Evolutionary conservation across 2,888 invertebrate species (phyloP).

Genomic region (Hesperia comma): DNA sequence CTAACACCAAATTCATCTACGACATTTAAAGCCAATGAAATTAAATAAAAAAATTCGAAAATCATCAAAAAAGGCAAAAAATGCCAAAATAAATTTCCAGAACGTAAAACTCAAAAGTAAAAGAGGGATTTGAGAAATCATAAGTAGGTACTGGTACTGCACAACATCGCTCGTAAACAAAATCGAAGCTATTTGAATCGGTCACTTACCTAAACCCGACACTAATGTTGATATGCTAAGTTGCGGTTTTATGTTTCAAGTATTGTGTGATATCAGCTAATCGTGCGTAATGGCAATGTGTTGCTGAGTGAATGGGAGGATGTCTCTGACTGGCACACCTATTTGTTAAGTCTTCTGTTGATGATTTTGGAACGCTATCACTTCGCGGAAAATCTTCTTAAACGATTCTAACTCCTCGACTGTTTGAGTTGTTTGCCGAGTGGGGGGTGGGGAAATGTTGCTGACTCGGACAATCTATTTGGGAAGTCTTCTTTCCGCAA

Average conservation of each 20-base stretch:
- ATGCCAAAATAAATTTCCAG: background rate
- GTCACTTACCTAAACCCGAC: conserved; percentile 36
- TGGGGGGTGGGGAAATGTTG: no score
- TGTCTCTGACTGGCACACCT: background rate
- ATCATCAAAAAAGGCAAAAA: background rate
- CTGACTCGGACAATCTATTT: no score
- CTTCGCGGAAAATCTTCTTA: no score
- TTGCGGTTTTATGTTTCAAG: conserved; percentile 33
- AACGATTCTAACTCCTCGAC: no score
- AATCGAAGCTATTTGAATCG: conserved; percentile 22
- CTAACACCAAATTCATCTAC: background rate
- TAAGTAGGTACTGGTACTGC: conserved; percentile 8
- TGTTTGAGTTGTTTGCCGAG: no score
- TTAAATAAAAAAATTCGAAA: background rate
- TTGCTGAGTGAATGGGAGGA: conserved; percentile 31
- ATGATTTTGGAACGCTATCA: background rate
- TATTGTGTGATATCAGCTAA: conserved; percentile 28
- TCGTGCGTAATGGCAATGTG: conserved; percentile 41
- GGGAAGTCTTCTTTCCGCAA: no score
- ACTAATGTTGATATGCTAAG: conserved; percentile 32
- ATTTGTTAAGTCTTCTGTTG: conserved; percentile 23
- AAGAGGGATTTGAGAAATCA: background rate
- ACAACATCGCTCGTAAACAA: conserved; percentile 34
- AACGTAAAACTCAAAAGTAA: background rate
- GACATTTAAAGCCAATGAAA: conserved; percentile 21